These are phyloP conservation scores for Amazona vittata DNA, from an alignment of 2,113 vertebrate genomes.

Conservation along the genomic window DNA sequence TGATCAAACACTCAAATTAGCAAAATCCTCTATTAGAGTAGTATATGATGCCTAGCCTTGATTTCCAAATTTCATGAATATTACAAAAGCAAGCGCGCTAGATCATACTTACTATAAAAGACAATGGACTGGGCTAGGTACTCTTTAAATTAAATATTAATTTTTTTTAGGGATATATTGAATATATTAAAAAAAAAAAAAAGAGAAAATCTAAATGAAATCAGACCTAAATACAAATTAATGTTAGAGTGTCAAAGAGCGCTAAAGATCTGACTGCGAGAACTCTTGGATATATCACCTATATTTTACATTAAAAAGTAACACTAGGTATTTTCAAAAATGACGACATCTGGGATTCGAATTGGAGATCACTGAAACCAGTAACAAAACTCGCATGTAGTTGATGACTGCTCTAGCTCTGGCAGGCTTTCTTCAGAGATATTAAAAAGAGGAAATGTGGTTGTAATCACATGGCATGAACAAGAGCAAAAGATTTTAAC, in stretches of 20 bases:
- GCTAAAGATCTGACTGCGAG: neutral
- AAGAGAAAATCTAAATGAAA: neutral
- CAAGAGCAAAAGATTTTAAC: neutral
- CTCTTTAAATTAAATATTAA: constrained; percentile 14
- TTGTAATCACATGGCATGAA: neutral
- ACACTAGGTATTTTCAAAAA: neutral
- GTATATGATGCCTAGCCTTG: neutral
- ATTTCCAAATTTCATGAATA: constrained; percentile 31
- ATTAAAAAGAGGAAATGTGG: neutral
- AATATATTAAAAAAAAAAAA: neutral
- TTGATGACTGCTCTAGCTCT: neutral
- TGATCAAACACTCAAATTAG: neutral
- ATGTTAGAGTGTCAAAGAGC: neutral
- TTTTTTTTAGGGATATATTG: constrained; percentile 8
- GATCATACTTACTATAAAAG: neutral
- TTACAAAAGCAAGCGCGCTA: constrained; percentile 18
- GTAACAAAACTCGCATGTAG: neutral
- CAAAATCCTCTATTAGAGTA: constrained; percentile 5
- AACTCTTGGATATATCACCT: neutral
- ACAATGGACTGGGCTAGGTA: neutral
- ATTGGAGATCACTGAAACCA: neutral
- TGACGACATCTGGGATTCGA: neutral
- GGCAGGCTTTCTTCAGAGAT: neutral
- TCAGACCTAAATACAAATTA: neutral
- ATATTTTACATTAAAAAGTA: neutral